Conservation (phyloP, 2,797 vertebrate genomes). For the Sebastes minor region DNA sequence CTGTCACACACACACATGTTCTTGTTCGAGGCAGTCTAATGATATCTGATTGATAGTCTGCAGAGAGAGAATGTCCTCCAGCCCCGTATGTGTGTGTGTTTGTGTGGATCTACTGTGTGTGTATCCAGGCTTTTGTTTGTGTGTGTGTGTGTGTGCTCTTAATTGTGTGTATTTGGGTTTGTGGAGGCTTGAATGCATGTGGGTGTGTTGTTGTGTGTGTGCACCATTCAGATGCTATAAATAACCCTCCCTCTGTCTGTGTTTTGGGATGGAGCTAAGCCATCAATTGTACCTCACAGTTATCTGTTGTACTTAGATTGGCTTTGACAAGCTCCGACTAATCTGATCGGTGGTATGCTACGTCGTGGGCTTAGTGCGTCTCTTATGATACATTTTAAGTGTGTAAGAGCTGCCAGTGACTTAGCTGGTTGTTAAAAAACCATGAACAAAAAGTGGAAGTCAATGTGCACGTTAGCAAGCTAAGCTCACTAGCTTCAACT, state of each 20-base stretch:
- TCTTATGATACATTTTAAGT: not conserved
- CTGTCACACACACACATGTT: slow-evolving; percentile 1
- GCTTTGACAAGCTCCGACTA: not conserved
- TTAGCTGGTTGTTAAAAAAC: not conserved
- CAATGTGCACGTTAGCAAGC: not conserved
- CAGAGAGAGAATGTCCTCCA: slow-evolving; percentile 46
- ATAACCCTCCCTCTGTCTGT: slow-evolving; percentile 25
- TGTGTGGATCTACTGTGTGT: not conserved
- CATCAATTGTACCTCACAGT: slow-evolving; percentile 20
- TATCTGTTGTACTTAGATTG: not conserved
- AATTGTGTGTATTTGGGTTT: slow-evolving; percentile 8
- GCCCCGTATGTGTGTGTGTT: slow-evolving; percentile 1
- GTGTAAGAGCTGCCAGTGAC: not conserved
- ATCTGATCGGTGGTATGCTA: not conserved
- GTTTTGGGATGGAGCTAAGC: slow-evolving; percentile 20
- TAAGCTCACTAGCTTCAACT: no score
- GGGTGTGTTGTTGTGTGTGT: slow-evolving; percentile 1
- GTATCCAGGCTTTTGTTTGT: slow-evolving; percentile 14
- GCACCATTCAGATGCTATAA: slow-evolving; percentile 35
- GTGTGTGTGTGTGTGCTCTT: not conserved
- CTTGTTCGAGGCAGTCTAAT: slow-evolving; percentile 43
- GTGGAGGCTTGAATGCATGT: not conserved
- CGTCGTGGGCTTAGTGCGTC: not conserved
- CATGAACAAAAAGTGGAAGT: not conserved
- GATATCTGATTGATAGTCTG: slow-evolving; percentile 62